A percentile compares a stretch with the other conserved stretches of the same genome.
These are phyloP conservation scores for Petrocephalus microphthalmus DNA, from an alignment of 2,113 vertebrate genomes.

Conservation along the genomic window DNA sequence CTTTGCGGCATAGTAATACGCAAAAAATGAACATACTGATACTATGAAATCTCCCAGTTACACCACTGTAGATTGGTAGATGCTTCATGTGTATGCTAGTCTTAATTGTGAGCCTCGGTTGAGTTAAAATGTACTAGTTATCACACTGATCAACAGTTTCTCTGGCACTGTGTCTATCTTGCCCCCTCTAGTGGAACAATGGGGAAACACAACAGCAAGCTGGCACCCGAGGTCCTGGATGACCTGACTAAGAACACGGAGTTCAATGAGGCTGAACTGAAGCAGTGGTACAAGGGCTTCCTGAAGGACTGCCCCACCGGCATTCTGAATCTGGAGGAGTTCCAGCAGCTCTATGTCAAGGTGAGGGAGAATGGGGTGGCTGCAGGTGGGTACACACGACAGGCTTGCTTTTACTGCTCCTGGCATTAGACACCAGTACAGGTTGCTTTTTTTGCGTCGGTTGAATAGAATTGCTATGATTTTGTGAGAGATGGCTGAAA, in stretches of 20 bases:
- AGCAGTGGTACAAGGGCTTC: conserved; percentile 99
- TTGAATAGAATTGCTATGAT: neutral
- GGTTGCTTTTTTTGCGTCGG: neutral
- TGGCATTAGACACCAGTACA: neutral
- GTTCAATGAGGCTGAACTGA: conserved; percentile 94
- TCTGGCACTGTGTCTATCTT: neutral
- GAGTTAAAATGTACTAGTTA: neutral
- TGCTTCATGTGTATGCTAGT: neutral
- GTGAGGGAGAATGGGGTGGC: conserved; percentile 45
- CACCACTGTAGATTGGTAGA: neutral
- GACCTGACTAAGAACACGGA: conserved; percentile 91
- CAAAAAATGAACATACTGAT: neutral
- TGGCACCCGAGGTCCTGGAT: conserved; percentile 91
- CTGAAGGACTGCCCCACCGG: conserved; percentile 94
- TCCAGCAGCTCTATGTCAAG: conserved; percentile 97
- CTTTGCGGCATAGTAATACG: neutral
- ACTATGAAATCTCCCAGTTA: neutral
- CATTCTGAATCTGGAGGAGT: conserved; percentile 95
- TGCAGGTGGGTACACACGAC: neutral
- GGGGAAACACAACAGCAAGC: conserved; percentile 97
- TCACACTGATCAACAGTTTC: neutral
- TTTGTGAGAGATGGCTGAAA: neutral
- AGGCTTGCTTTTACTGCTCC: neutral
- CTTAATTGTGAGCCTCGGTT: neutral
- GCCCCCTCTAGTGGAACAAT: conserved; percentile 53